Base-by-base conservation (phyloP, 1,140 invertebrate species). In the Adoxophyes honmai region DNA sequence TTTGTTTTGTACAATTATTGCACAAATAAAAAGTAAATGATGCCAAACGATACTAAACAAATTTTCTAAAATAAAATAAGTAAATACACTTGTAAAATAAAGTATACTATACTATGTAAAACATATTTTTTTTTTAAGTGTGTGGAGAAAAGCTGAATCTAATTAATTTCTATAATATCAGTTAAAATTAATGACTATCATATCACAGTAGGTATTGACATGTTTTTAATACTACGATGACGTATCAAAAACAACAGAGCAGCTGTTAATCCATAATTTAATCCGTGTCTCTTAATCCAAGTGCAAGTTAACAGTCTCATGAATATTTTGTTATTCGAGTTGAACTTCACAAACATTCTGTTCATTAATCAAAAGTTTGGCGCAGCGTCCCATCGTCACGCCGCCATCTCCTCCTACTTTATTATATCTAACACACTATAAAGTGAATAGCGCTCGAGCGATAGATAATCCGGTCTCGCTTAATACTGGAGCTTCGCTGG, bases 281-380 rank as follows among this genome's bases (percentile, higher is more conserved):
- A 37, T 9, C 13, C 36, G 6, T 28, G 21, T 3, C 2, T 28
- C 6, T 28, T 3, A 28, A 28, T 28, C 21, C 21, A 28, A 28
- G 21, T 28, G 21, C 21, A 28, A 28, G 21, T 28, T 28, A 48
- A 48, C n/a, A 48, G 4, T 48, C 10, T 48, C n/a, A n/a, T 48
- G 21, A 48, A 48, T 11, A 48, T 48, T 48, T 48, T 28, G 16
- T 48, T 48, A 48, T 6, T 18, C 21, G 28, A 33, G 42, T 48
- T 48, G 42, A 83, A 84, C 83, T 88, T 86, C 75, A 77, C 71
- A 81, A 82, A 82, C 81, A 78, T 81, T 78, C 71, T 73, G 72
- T 84, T 85, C 85, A 88, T 88, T 88, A 86, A 88, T 88, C 85
- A 88, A 88, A 88, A 88, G 80, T 86, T 86, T 86, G 78, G 81